A percentile compares a stretch with the other conserved stretches of the same genome.
Conservation (phyloP, 2,888 invertebrate species). For the Folsomia manolachei region DNA sequence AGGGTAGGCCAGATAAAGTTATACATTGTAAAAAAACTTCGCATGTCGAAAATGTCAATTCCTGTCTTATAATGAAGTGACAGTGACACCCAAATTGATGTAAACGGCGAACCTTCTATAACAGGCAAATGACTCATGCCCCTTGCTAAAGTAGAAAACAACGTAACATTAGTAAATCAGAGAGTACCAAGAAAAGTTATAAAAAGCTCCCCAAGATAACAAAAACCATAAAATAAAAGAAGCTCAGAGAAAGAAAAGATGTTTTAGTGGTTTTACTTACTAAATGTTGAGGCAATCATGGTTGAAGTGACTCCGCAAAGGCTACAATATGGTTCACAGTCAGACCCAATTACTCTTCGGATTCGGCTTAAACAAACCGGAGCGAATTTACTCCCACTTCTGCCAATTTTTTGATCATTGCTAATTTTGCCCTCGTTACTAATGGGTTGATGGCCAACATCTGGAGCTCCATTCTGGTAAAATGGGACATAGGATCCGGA, state of each 20-base stretch:
- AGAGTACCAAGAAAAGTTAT: background rate
- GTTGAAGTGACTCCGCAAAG: constrained; percentile 39
- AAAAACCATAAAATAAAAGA: background rate
- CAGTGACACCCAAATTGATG: too few species aligned
- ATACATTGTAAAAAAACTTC: too few species aligned
- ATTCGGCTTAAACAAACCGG: constrained; percentile 35
- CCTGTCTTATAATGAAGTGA: too few species aligned
- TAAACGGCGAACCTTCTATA: too few species aligned
- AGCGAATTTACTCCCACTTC: constrained; percentile 21
- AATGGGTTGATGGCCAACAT: background rate
- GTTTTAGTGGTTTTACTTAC: constrained; percentile 37
- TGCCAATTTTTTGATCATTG: constrained; percentile 11
- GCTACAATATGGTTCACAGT: constrained; percentile 49
- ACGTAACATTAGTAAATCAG: too few species aligned
- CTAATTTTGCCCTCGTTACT: constrained; percentile 6
- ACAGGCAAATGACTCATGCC: too few species aligned
- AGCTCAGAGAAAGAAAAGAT: background rate
- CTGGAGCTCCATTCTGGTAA: background rate
- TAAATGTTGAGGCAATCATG: constrained; percentile 32
- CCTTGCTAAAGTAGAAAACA: too few species aligned
- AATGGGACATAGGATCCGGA: background rate
- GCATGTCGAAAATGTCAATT: too few species aligned
- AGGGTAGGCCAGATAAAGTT: too few species aligned
- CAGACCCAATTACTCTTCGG: constrained; percentile 28
- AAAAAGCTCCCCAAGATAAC: background rate